phyloP scores from a whole-genome alignment of 2,888 invertebrate species.

The Drosophila aldrichi region DNA sequence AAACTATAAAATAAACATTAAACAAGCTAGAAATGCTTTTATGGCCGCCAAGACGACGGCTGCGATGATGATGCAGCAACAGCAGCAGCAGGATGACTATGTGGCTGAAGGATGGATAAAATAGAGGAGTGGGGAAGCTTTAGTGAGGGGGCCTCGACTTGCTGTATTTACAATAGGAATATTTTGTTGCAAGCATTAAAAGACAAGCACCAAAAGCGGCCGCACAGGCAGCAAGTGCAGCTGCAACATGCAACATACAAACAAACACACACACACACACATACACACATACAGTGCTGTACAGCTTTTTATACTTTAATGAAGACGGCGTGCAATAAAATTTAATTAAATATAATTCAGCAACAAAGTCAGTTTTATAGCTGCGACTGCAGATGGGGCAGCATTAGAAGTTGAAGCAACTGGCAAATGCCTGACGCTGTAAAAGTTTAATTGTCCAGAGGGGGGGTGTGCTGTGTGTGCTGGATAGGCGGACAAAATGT shows the following conservation, averaged over 20 bases:
- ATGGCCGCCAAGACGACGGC: slow-evolving; percentile 71
- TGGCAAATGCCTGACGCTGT: slow-evolving; percentile 52
- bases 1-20: slow-evolving; percentile 83
- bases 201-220: slow-evolving; percentile 42
- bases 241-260: slow-evolving; percentile 51
- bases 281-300: background rate
- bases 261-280: slow-evolving; percentile 26
- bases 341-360: slow-evolving; percentile 81
- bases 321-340: slow-evolving; percentile 80
- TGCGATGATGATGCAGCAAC: slow-evolving; percentile 27
- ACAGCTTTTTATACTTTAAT: slow-evolving; percentile 77
- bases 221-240: slow-evolving; percentile 40
- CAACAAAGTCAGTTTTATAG: slow-evolving; percentile 79
- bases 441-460: slow-evolving; percentile 70
- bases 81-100: slow-evolving; percentile 2
- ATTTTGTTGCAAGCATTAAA: slow-evolving; percentile 60
- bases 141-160: slow-evolving; percentile 21
- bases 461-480: background rate
- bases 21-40: slow-evolving; percentile 82
- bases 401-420: slow-evolving; percentile 62
- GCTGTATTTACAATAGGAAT: slow-evolving; percentile 51
- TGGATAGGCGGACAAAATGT: slow-evolving; percentile 1
- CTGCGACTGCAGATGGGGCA: slow-evolving; percentile 51
- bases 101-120: slow-evolving; percentile 12
- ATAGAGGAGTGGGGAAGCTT: background rate